Percentiles rank a stretch among this genome's conserved stretches.
These are phyloP conservation scores for Dendrolimus pini DNA, from an alignment of 2,888 invertebrate genomes.

Conservation along the genomic window DNA sequence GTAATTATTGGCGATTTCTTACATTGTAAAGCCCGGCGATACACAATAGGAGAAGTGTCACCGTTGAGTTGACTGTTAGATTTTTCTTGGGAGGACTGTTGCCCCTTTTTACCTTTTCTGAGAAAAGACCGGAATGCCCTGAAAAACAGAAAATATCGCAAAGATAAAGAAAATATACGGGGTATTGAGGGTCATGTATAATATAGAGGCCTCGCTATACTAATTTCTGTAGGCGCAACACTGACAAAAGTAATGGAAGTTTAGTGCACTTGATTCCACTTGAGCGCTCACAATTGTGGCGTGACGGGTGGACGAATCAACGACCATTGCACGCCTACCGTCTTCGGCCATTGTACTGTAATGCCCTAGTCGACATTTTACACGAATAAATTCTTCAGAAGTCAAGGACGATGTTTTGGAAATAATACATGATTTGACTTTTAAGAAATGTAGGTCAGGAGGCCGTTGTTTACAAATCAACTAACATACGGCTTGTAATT, in stretches of 20 bases:
- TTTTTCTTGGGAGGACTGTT: slow-evolving; percentile 28
- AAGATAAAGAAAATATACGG: background rate
- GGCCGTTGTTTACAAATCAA: background rate
- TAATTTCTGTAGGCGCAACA: slow-evolving; percentile 54
- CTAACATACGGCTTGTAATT: slow-evolving; percentile 1
- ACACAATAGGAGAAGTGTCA: slow-evolving; percentile 57
- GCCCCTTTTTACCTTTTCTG: slow-evolving; percentile 63
- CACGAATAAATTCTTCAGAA: background rate
- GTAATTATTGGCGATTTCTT: slow-evolving; percentile 21
- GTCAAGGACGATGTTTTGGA: background rate
- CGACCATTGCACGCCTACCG: slow-evolving; percentile 32
- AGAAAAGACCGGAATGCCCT: slow-evolving; percentile 70
- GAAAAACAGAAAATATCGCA: slow-evolving; percentile 22
- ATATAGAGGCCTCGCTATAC: too few species aligned
- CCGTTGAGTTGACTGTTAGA: slow-evolving; percentile 44
- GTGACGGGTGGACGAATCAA: slow-evolving; percentile 35
- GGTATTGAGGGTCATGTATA: background rate
- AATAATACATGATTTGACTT: background rate
- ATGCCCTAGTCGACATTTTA: slow-evolving; percentile 1
- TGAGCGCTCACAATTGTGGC: slow-evolving; percentile 57
- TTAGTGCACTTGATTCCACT: slow-evolving; percentile 69
- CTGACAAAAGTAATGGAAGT: slow-evolving; percentile 57
- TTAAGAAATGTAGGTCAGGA: background rate
- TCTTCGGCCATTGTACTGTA: slow-evolving; percentile 23
- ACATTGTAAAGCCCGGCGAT: slow-evolving; percentile 61